Percentiles rank a stretch among this genome's conserved stretches.
These are phyloP conservation scores for Falco berigora DNA, from an alignment of 2,797 vertebrate species.

Conservation along the genomic window DNA sequence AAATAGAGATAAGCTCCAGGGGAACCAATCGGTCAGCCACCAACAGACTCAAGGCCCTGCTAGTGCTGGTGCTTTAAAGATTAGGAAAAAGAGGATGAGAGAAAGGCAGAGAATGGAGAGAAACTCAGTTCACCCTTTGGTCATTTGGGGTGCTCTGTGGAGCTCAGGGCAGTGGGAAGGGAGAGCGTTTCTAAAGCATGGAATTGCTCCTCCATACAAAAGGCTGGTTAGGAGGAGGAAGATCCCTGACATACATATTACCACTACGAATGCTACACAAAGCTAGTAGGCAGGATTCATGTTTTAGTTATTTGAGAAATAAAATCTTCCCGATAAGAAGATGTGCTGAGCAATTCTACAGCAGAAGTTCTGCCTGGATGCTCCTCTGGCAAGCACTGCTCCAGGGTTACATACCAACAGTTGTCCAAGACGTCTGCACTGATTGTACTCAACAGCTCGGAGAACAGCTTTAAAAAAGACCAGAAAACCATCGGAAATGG, in stretches of 20 bases:
- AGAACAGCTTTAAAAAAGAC: not conserved
- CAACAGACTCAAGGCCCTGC: not conserved
- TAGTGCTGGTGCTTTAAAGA: not conserved
- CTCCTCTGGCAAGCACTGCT: not conserved
- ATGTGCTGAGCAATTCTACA: not conserved
- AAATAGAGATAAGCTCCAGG: not conserved
- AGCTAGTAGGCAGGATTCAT: not conserved
- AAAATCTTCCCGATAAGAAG: not conserved
- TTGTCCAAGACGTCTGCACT: not conserved
- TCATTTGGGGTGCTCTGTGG: not conserved
- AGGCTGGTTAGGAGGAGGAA: not conserved
- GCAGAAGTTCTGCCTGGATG: not conserved
- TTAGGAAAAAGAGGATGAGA: not conserved
- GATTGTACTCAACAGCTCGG: not conserved
- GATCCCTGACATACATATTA: not conserved
- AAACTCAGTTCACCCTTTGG: not conserved
- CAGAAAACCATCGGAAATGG: not conserved
- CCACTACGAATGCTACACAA: not conserved
- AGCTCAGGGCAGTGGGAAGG: accelerated
- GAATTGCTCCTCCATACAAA: not conserved
- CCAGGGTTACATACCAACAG: not conserved
- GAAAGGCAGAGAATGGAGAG: not conserved
- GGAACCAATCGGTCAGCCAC: accelerated
- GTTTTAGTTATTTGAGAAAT: not conserved
- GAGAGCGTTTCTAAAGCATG: not conserved